Evolutionary conservation across 2,797 vertebrate genomes (phyloP).

Genomic region (Danio albolineatus): DNA sequence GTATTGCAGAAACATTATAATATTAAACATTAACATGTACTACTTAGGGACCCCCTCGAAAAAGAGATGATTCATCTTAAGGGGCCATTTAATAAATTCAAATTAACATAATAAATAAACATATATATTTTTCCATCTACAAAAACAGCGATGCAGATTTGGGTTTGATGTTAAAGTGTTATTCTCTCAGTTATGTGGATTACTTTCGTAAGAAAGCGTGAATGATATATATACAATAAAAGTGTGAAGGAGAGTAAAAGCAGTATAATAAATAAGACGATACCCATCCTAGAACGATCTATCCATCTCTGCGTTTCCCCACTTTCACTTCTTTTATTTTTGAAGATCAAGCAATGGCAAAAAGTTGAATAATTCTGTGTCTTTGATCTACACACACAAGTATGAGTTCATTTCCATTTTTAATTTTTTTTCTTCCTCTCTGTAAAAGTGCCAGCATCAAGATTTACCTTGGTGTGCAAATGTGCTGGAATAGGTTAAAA

Average conservation of each 20-base stretch:
- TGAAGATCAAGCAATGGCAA: slow-evolving; percentile 89
- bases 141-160: not conserved
- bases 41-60: too few relatives aligned
- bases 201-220: slow-evolving; percentile 1
- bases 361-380: slow-evolving; percentile 86
- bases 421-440: slow-evolving; percentile 87
- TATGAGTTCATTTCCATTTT: slow-evolving; percentile 88
- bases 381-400: slow-evolving; percentile 87
- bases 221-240: slow-evolving; percentile 21
- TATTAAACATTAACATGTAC: too few relatives aligned
- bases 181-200: not conserved
- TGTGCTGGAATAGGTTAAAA: slow-evolving; percentile 89
- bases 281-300: slow-evolving; percentile 68
- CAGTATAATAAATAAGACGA: slow-evolving; percentile 41
- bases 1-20: too few relatives aligned
- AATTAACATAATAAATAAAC: too few relatives aligned
- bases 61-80: too few relatives aligned
- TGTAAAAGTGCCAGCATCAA: slow-evolving; percentile 86
- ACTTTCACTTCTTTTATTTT: slow-evolving; percentile 78
- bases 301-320: slow-evolving; percentile 73
- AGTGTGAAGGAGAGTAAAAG: slow-evolving; percentile 24
- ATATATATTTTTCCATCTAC: not conserved
- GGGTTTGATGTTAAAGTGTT: slow-evolving; percentile 2
- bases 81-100: too few relatives aligned
- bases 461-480: slow-evolving; percentile 89